A percentile compares a stretch with the other conserved stretches of the same genome.
These are phyloP conservation scores for Elanoides forficatus DNA, from an alignment of 2,113 vertebrate genomes.

Conservation along the genomic window DNA sequence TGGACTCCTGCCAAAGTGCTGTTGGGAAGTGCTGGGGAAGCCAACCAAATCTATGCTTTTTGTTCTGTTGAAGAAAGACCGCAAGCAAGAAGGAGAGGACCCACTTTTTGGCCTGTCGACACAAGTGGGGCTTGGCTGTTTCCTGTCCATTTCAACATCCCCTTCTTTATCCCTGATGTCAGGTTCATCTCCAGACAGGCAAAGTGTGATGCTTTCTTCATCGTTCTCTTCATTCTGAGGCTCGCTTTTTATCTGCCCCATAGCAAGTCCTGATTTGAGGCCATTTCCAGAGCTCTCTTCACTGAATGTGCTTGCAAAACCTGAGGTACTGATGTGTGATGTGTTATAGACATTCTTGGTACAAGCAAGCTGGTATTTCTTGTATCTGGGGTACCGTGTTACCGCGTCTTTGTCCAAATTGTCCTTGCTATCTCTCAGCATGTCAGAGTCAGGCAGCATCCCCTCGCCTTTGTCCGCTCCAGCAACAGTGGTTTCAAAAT, in stretches of 20 bases:
- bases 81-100: conserved; percentile 87
- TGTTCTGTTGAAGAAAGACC: conserved; percentile 85
- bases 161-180: conserved; percentile 83
- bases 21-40: conserved; percentile 86
- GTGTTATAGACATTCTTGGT: conserved; percentile 96
- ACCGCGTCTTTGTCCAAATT: conserved; percentile 81
- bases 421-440: conserved; percentile 78
- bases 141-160: conserved; percentile 86
- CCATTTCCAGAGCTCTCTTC: conserved; percentile 76
- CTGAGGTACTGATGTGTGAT: conserved; percentile 97
- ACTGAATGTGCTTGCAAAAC: conserved; percentile 95
- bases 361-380: conserved; percentile 98
- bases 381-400: conserved; percentile 94
- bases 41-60: conserved; percentile 83
- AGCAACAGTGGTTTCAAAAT: conserved; percentile 74
- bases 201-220: conserved; percentile 87
- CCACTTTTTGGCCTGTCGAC: conserved; percentile 79
- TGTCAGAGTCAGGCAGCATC: conserved; percentile 71
- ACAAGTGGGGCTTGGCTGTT: conserved; percentile 78
- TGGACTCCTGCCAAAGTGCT: conserved; percentile 89
- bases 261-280: conserved; percentile 78
- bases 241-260: conserved; percentile 89
- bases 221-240: conserved; percentile 84
- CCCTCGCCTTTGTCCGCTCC: conserved; percentile 77
- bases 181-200: conserved; percentile 90